phyloP scores from a whole-genome alignment of 2,113 vertebrate species.

The Tragelaphus strepsiceros region DNA sequence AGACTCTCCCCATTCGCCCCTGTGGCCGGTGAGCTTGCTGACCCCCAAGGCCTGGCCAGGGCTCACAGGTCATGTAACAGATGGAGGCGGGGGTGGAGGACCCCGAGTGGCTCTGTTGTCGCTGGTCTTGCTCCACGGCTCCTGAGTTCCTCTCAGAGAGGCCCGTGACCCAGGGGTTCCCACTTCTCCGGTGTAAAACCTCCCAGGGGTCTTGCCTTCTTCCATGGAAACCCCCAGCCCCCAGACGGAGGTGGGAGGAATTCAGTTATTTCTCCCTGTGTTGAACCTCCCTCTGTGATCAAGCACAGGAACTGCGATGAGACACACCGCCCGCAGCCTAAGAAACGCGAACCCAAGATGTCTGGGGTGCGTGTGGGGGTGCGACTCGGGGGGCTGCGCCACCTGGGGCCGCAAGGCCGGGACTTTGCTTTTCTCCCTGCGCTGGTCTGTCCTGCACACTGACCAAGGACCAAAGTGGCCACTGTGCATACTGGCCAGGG shows the following conservation, averaged over 20 bases:
- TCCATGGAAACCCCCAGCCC: not conserved
- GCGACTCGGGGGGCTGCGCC: not conserved
- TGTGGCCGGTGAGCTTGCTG: not conserved
- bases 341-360: not conserved
- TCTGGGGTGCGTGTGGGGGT: rapidly evolving
- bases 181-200: not conserved
- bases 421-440: not conserved
- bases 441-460: not conserved
- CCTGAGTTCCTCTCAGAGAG: not conserved
- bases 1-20: not conserved
- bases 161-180: not conserved
- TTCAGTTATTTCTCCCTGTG: not conserved
- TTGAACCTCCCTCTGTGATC: not conserved
- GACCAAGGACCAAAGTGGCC: not conserved
- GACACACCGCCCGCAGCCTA: not conserved
- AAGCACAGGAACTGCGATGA: not conserved
- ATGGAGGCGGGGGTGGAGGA: too few relatives aligned
- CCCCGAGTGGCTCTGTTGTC: not conserved
- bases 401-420: not conserved
- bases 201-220: not conserved
- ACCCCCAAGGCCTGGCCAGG: not conserved
- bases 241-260: not conserved
- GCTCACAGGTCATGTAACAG: not conserved
- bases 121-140: not conserved
- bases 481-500: not conserved